Evolutionary conservation across 2,888 invertebrate species (phyloP).

Genomic region (Agrotis segetum): DNA sequence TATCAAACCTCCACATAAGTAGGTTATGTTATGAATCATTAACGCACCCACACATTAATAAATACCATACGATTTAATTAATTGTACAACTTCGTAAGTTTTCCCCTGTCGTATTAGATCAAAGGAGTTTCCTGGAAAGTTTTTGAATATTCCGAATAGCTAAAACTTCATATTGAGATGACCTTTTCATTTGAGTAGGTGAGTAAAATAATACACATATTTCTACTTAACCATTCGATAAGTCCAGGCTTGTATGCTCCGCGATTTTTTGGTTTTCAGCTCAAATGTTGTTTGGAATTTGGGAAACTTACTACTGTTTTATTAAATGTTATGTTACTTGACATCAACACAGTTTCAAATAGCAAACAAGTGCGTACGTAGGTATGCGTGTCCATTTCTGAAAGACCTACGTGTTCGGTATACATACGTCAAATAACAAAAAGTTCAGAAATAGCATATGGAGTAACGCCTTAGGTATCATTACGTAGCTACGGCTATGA

Average conservation of each 20-base stretch:
- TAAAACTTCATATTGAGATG: slow-evolving; percentile 20
- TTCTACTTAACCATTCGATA: neutral
- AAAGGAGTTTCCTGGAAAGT: slow-evolving; percentile 25
- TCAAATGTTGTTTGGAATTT: neutral
- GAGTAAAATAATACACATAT: slow-evolving; percentile 17
- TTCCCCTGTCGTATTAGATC: slow-evolving; percentile 24
- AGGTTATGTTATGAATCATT: slow-evolving; percentile 20
- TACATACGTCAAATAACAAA: slow-evolving; percentile 65
- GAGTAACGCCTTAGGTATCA: slow-evolving; percentile 67
- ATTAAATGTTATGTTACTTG: neutral
- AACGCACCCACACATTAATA: slow-evolving; percentile 24
- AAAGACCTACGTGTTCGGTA: slow-evolving; percentile 24
- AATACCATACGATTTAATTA: slow-evolving; percentile 25
- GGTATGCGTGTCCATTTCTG: slow-evolving; percentile 29
- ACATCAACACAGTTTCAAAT: slow-evolving; percentile 8
- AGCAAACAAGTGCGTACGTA: neutral
- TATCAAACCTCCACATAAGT: slow-evolving; percentile 38
- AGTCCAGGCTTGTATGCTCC: neutral
- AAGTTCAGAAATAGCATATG: slow-evolving; percentile 67
- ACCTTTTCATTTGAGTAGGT: slow-evolving; percentile 46
- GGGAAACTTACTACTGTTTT: neutral
- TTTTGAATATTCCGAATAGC: slow-evolving; percentile 13
- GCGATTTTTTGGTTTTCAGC: neutral
- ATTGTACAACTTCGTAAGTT: slow-evolving; percentile 13
- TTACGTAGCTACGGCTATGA: slow-evolving; percentile 81